A percentile compares a stretch with the other conserved stretches of the same genome.
phyloP scores from a whole-genome alignment of 2,113 vertebrate genomes.

The Picathartes gymnocephalus region DNA sequence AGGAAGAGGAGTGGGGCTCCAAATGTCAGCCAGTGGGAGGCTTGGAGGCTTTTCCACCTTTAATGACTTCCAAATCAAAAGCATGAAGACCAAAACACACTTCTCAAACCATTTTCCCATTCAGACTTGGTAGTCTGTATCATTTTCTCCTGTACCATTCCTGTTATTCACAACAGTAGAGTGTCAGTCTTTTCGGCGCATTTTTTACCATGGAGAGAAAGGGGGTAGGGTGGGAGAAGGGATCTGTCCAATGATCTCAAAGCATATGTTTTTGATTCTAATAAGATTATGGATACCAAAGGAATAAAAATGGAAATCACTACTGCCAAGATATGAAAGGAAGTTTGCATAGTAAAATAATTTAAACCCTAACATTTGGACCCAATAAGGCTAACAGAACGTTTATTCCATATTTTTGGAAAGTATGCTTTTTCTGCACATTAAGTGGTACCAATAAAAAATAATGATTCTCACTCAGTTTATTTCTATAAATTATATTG shows the following conservation, averaged over 20 bases:
- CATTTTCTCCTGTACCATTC: conserved; percentile 60
- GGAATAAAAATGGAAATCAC: conserved; percentile 88
- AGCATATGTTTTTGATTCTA: conserved; percentile 85
- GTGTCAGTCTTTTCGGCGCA: conserved; percentile 55
- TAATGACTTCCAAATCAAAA: conserved; percentile 77
- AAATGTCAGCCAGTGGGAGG: conserved; percentile 58
- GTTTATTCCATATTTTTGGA: conserved; percentile 82
- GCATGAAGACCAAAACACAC: conserved; percentile 48
- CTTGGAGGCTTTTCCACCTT: conserved; percentile 37
- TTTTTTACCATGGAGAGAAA: conserved; percentile 64
- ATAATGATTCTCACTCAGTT: conserved; percentile 86
- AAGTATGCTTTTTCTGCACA: conserved; percentile 81
- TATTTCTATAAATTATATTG: conserved; percentile 84
- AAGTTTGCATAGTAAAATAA: conserved; percentile 85
- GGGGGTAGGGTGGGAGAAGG: conserved; percentile 69
- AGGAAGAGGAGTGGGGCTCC: conserved; percentile 1
- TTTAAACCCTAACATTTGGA: conserved; percentile 86
- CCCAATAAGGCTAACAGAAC: conserved; percentile 80
- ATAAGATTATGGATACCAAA: conserved; percentile 86
- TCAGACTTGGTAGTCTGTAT: conserved; percentile 43
- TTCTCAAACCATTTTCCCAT: conserved; percentile 64
- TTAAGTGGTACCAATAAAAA: conserved; percentile 87
- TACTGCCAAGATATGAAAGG: conserved; percentile 86
- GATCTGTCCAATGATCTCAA: conserved; percentile 79
- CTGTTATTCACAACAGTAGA: conserved; percentile 64